phyloP scores from a whole-genome alignment of 2,797 vertebrate genomes.

The Geotrypetes seraphini region DNA sequence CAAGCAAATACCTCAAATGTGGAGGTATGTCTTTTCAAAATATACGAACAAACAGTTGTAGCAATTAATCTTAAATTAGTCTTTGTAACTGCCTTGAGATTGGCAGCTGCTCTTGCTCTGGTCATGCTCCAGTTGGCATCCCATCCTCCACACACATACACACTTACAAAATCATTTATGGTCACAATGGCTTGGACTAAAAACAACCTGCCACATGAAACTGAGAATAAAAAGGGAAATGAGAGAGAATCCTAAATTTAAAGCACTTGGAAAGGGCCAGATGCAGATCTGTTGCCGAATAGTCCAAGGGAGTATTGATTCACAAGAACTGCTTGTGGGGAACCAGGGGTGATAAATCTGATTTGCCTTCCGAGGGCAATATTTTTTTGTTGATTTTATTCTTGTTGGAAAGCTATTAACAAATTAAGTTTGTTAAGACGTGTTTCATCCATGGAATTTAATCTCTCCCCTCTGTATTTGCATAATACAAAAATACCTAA shows the following conservation, averaged over 20 bases:
- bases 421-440: conserved; percentile 28
- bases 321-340: conserved; percentile 19
- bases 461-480: conserved; percentile 21
- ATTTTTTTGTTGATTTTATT: conserved; percentile 35
- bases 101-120: not conserved
- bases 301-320: conserved; percentile 9
- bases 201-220: not conserved
- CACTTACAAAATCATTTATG: not conserved
- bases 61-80: not conserved
- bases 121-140: not conserved
- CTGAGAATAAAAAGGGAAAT: not conserved
- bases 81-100: not conserved
- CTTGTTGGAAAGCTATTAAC: conserved; percentile 31
- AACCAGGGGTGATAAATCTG: conserved; percentile 30
- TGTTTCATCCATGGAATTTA: conserved; percentile 23
- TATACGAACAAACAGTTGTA: not conserved
- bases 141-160: not conserved
- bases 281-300: conserved; percentile 9
- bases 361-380: conserved; percentile 19
- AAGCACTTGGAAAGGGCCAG: conserved; percentile 22
- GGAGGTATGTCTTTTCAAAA: not conserved
- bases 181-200: not conserved
- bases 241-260: conserved; percentile 6
- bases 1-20: not conserved
- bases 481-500: conserved; percentile 27